Base-by-base conservation (phyloP, 2,797 vertebrate species). In the Chloroceryle amazona region DNA sequence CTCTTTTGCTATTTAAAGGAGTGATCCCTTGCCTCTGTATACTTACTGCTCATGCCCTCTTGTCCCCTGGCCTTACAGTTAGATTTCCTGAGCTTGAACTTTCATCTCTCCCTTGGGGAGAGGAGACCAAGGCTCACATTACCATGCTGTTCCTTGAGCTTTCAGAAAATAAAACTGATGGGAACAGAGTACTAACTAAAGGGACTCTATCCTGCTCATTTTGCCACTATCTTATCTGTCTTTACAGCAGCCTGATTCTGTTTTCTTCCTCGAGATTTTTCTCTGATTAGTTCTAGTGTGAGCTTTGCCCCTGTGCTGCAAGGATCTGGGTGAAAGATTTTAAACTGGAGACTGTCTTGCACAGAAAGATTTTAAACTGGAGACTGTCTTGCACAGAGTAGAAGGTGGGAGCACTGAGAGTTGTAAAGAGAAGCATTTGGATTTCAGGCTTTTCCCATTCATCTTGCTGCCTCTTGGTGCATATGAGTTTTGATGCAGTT, bases 31-130 rank as follows among this genome's bases (percentile, higher is more conserved):
- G 37, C 46, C n/a, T 70, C 54, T 75, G 26, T 42, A 20, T 42
- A 3, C 42, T 81, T 8, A 0, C 11, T 94, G 46, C 31, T 51
- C 0, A 0, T 86, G 23, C 13, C 6, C 55, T 78, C 29, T 28
- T 60, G 25, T 55, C 14, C 42, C 13, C 25, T 72, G n/a, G 3
- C 55, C 51, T 62, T 54, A 21, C 33, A 15, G 21, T 37, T 21
- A 41, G 21, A 20, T 63, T 70, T 73, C 73, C 35, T 23, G 15
- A 41, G 55, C 58, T 55, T 52, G 17, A 87, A 29, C 35, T 92
- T 90, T 19, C 1, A 16, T 70, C 89, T 81, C 54, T 90, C 22
- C 16, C 35, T 39, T 84, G 75, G 55, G 47, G 61, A 90, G 18
- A 44, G 21, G 44, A 84, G 26, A 47, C 21, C 6, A 8, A 81